These are phyloP conservation scores for Sinocyclocheilus maitianheensis DNA, from an alignment of 2,113 vertebrate genomes.

Conservation along the genomic window DNA sequence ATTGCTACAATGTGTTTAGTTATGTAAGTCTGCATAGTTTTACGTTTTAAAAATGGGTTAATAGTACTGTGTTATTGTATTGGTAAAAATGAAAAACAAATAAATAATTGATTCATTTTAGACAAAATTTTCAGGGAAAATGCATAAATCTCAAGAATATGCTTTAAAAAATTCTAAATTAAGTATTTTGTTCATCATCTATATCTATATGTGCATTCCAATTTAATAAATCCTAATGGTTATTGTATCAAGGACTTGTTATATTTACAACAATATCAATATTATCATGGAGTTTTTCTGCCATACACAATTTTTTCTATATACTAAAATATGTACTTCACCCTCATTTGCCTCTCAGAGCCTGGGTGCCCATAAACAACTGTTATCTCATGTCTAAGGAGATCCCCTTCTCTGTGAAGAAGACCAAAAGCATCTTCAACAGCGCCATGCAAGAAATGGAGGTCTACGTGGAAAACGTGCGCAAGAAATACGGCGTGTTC, in stretches of 20 bases:
- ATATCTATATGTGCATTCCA: too few relatives aligned
- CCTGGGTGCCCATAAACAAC: slow-evolving; percentile 99
- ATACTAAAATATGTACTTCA: neutral
- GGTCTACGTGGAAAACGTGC: slow-evolving; percentile 96
- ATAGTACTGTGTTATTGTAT: neutral
- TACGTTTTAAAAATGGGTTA: neutral
- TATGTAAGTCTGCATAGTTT: neutral
- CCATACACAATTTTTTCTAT: neutral
- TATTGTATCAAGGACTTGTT: too few relatives aligned
- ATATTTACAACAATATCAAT: neutral
- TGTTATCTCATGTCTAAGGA: slow-evolving; percentile 99
- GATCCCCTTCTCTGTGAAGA: slow-evolving; percentile 99
- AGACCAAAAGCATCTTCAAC: slow-evolving; percentile 99
- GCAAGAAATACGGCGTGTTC: slow-evolving; percentile 93
- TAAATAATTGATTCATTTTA: too few relatives aligned
- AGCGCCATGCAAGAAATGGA: slow-evolving; percentile 99
- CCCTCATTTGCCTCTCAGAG: slow-evolving; percentile 72
- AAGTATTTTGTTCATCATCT: too few relatives aligned
- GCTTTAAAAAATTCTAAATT: too few relatives aligned
- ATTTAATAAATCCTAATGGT: too few relatives aligned
- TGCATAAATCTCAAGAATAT: too few relatives aligned
- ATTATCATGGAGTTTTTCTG: neutral
- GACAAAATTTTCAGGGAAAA: too few relatives aligned
- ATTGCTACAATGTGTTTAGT: neutral
- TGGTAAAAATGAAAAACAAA: neutral